Percentiles rank a stretch among this genome's conserved stretches.
Evolutionary conservation across 2,113 vertebrate species (phyloP).

Genomic region (Poecile atricapillus): DNA sequence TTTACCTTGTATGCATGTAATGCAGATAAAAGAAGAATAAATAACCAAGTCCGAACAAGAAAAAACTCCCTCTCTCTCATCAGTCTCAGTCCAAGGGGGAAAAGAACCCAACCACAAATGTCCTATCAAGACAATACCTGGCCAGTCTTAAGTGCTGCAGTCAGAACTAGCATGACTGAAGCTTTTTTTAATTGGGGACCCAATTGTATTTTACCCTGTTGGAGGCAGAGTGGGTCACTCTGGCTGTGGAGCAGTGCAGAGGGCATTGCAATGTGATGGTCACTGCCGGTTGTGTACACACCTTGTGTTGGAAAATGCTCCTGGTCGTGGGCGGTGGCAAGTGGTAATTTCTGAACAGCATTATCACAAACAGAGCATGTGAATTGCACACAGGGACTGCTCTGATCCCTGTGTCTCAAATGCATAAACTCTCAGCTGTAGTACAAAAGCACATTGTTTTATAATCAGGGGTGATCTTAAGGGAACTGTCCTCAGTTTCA

Average conservation of each 20-base stretch:
- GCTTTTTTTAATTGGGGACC: not conserved
- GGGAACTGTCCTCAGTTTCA: not conserved
- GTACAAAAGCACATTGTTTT: not conserved
- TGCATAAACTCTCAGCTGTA: fast-evolving
- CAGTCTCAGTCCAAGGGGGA: no score
- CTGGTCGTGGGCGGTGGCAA: not conserved
- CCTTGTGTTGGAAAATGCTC: not conserved
- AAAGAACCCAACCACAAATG: no score
- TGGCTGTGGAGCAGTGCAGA: not conserved
- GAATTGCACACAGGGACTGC: not conserved
- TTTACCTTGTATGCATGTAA: no score
- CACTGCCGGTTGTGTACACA: not conserved
- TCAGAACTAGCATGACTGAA: not conserved
- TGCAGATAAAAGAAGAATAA: no score
- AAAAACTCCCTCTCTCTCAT: no score
- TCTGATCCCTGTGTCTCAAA: not conserved
- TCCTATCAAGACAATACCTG: no score
- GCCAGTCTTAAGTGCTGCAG: not conserved
- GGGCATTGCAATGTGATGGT: not conserved
- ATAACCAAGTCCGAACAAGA: no score
- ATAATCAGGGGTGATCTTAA: not conserved
- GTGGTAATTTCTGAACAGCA: not conserved
- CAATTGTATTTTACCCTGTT: not conserved
- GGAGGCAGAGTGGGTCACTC: not conserved
- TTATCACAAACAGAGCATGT: not conserved